phyloP scores from a whole-genome alignment of 1,140 invertebrate species.

The Heterodera carotae region DNA sequence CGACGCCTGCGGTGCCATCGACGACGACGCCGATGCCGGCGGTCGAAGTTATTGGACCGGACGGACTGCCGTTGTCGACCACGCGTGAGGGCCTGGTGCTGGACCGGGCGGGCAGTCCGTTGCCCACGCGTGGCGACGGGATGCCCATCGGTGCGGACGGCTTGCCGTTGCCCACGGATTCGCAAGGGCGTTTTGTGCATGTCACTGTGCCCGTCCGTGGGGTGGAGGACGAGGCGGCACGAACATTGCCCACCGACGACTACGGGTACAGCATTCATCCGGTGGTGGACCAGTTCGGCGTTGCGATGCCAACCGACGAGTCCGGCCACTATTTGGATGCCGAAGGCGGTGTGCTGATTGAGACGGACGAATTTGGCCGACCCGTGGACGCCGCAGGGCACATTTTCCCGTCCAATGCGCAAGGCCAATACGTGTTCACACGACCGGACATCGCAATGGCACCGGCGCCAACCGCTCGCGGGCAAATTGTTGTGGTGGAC shows the following conservation, averaged over 20 bases:
- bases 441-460: slow-evolving; percentile 25
- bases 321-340: slow-evolving; percentile 42
- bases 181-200: slow-evolving; percentile 28
- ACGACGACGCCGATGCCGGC: neutral
- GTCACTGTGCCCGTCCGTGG: slow-evolving; percentile 6
- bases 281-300: slow-evolving; percentile 50
- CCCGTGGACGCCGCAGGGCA: slow-evolving; percentile 22
- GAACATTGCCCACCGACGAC: slow-evolving; percentile 50
- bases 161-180: slow-evolving; percentile 42
- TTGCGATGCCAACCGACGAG: slow-evolving; percentile 52
- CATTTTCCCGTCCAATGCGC: neutral
- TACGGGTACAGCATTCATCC: slow-evolving; percentile 50
- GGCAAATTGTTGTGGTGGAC: slow-evolving; percentile 18
- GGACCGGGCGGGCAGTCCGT: slow-evolving; percentile 31
- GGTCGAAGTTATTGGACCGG: slow-evolving; percentile 47
- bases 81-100: slow-evolving; percentile 39
- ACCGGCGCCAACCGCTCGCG: neutral
- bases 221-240: neutral
- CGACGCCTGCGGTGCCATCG: neutral
- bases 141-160: slow-evolving; percentile 45
- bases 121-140: slow-evolving; percentile 33
- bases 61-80: slow-evolving; percentile 48
- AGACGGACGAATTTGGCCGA: slow-evolving; percentile 30
- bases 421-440: slow-evolving; percentile 33
- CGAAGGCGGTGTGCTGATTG: slow-evolving; percentile 22